Evolutionary conservation across 2,888 invertebrate species (phyloP).

Genomic region (Catocala fraxini): DNA sequence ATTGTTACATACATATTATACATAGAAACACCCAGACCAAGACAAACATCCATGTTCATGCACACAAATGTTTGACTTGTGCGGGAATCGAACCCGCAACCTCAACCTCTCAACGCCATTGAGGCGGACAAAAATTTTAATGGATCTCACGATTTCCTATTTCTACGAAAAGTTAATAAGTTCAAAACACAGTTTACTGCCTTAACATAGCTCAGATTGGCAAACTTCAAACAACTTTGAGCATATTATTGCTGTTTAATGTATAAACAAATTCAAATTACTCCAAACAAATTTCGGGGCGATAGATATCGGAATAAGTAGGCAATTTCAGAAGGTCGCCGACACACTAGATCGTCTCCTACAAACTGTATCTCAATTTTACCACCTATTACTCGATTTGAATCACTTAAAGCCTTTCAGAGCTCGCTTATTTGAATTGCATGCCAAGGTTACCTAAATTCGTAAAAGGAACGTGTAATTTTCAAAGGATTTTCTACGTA

Average conservation of each 20-base stretch:
- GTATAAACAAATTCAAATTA: conserved; percentile 1
- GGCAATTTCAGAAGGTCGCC: background rate
- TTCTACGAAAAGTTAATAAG: no score
- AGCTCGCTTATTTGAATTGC: conserved; percentile 51
- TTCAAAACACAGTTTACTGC: no score
- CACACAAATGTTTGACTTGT: no score
- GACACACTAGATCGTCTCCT: background rate
- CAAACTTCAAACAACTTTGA: conserved; percentile 4
- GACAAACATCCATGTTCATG: no score
- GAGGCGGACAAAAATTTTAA: no score
- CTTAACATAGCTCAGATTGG: no score
- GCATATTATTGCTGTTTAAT: background rate
- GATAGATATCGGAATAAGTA: background rate
- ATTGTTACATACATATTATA: no score
- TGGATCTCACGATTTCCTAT: no score
- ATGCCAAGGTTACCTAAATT: conserved; percentile 43
- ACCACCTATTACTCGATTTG: conserved; percentile 58
- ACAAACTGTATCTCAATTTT: conserved; percentile 48
- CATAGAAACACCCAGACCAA: no score
- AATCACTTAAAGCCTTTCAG: conserved; percentile 51
- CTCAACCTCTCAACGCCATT: no score
- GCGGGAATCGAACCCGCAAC: no score
- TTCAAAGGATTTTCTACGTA: conserved; percentile 33
- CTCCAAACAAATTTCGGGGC: background rate
- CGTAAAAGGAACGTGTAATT: conserved; percentile 39